Evolutionary conservation across 2,888 invertebrate species (phyloP).

Genomic region (Torymus tubicola): DNA sequence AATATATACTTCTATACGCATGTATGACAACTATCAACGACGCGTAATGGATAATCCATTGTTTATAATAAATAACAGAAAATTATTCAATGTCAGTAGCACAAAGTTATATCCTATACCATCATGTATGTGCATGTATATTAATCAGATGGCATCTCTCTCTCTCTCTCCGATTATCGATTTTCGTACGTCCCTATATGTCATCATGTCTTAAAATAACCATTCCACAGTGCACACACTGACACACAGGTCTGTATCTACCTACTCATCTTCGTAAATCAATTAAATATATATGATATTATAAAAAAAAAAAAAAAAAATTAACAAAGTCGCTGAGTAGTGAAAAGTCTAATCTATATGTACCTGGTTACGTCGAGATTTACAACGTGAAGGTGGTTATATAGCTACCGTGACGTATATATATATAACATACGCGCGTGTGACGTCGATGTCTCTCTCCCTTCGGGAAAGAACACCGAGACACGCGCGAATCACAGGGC

Average conservation of each 20-base stretch:
- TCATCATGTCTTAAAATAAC: constrained; percentile 37
- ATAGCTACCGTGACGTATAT: background rate
- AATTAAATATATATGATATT: constrained; percentile 15
- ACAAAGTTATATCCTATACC: background rate
- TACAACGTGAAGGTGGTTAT: background rate
- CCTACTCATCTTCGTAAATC: background rate
- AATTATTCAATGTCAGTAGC: constrained; percentile 23
- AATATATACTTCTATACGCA: too few relatives aligned
- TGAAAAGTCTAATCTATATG: background rate
- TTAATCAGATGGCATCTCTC: constrained; percentile 30
- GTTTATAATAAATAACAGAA: constrained; percentile 24
- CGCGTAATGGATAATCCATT: constrained; percentile 4
- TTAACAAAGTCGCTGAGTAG: background rate
- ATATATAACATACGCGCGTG: background rate
- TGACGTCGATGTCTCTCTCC: constrained; percentile 9
- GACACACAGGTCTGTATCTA: too few relatives aligned
- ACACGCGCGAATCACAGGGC: constrained; percentile 5
- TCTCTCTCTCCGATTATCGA: constrained; percentile 45
- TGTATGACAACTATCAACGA: too few relatives aligned
- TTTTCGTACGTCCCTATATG: constrained; percentile 22
- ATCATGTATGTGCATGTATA: constrained; percentile 11
- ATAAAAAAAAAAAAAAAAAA: background rate
- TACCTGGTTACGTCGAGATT: background rate
- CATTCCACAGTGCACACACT: background rate
- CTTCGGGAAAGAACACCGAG: background rate